Conservation (phyloP, 2,113 vertebrate genomes). For the Lethenteron reissneri region DNA sequence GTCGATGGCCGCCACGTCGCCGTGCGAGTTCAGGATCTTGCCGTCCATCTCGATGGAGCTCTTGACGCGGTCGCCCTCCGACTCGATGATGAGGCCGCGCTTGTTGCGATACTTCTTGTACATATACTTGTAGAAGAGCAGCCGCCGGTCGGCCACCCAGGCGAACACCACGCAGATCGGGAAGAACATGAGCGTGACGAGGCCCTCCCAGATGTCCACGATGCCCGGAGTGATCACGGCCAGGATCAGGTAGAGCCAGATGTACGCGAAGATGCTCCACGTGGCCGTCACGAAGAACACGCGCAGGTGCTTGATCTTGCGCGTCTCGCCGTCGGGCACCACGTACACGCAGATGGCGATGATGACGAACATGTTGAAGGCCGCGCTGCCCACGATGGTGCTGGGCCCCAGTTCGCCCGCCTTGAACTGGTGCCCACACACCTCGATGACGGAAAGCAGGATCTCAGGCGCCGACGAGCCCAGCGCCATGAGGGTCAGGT, state of each 20-base stretch:
- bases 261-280: slow-evolving; percentile 50
- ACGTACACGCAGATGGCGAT: slow-evolving; percentile 43
- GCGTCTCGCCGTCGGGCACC: slow-evolving; percentile 38
- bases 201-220: slow-evolving; percentile 44
- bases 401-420: slow-evolving; percentile 39
- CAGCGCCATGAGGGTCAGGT: slow-evolving; percentile 47
- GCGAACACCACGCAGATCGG: slow-evolving; percentile 42
- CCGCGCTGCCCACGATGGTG: slow-evolving; percentile 50
- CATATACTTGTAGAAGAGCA: slow-evolving; percentile 48
- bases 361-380: slow-evolving; percentile 59
- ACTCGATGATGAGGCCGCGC: slow-evolving; percentile 40
- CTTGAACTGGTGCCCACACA: slow-evolving; percentile 38
- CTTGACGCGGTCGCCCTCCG: slow-evolving; percentile 35
- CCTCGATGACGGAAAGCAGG: slow-evolving; percentile 45
- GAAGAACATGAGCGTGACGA: slow-evolving; percentile 49
- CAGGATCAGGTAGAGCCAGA: slow-evolving; percentile 50
- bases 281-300: slow-evolving; percentile 46
- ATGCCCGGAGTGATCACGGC: slow-evolving; percentile 35
- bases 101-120: slow-evolving; percentile 42
- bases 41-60: slow-evolving; percentile 45
- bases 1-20: slow-evolving; percentile 11
- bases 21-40: slow-evolving; percentile 28
- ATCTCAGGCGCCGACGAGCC: slow-evolving; percentile 50
- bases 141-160: slow-evolving; percentile 41
- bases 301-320: slow-evolving; percentile 39